These are phyloP conservation scores for Caenorhabditis drosophilae DNA, from an alignment of 2,888 invertebrate species.

Conservation along the genomic window DNA sequence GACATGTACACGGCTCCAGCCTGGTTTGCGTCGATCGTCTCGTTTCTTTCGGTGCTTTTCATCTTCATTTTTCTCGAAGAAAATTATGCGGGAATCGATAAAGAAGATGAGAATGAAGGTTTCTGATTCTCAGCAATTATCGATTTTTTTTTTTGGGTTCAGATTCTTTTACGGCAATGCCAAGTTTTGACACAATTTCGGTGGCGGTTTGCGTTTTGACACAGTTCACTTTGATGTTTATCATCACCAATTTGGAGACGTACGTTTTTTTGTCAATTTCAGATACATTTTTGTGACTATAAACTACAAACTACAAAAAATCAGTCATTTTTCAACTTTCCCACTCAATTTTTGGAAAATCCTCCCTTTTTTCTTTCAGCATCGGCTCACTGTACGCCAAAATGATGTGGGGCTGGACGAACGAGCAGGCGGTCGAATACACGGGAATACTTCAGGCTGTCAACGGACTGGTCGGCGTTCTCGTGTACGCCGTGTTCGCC, in stretches of 20 bases:
- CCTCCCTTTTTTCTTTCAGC: constrained; percentile 17
- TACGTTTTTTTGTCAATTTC: constrained; percentile 13
- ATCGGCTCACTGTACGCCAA: constrained; percentile 47
- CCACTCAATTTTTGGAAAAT: no score
- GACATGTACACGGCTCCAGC: constrained; percentile 61
- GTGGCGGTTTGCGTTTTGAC: constrained; percentile 47
- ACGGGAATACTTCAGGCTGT: constrained; percentile 45
- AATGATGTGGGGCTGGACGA: constrained; percentile 53
- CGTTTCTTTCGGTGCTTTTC: constrained; percentile 40
- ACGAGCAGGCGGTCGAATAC: constrained; percentile 40
- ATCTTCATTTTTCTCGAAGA: constrained; percentile 48
- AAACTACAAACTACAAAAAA: neutral
- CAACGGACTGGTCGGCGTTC: constrained; percentile 40
- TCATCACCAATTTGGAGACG: constrained; percentile 53
- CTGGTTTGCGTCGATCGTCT: constrained; percentile 52
- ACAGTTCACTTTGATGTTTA: constrained; percentile 52
- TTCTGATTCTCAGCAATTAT: neutral
- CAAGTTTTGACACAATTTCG: constrained; percentile 41
- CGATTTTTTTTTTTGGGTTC: constrained; percentile 4
- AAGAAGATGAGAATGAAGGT: constrained; percentile 37
- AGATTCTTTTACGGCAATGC: constrained; percentile 50
- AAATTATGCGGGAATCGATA: constrained; percentile 41
- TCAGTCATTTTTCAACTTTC: neutral
- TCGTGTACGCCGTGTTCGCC: constrained; percentile 43
- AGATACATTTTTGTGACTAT: neutral